Evolutionary conservation across 2,888 invertebrate species (phyloP), one percentile per base, ranked within the genome.

Genomic region (Therioaphis trifolii): DNA sequence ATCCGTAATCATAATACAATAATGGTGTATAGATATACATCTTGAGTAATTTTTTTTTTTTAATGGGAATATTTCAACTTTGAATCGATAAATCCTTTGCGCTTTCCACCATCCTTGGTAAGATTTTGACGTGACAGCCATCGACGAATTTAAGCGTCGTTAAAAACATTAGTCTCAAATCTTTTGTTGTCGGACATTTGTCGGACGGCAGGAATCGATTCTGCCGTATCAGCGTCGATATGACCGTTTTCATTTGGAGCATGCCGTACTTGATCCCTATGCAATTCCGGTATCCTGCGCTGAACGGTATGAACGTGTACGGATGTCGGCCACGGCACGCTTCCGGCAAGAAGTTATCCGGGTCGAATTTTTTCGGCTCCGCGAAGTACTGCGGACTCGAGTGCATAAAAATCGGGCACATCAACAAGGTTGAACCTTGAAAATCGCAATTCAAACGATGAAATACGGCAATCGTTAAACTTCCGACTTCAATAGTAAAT

Each of bases 241-340:
- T 18, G 24, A 85, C 40, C 11, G 63, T 72, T 55, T 84, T 85
- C 77, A 77, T 66, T 18, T 75, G 77, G 3, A 84, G 9, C 85
- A 77, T 85, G 0, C 40, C 77, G 71, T 85, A 85, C 14, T 77
- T 82, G 27, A 71, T 40, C 15, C 85, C 85, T 0, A 85, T 72
- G 55, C 85, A 85, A 15, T 85, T 85, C 14, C 84, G 58, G 43
- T 24, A 24, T 27, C 90, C 90, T 4, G 89, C 89, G 85, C 89
- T 89, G 86, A 90, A 90, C 7, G 90, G 89, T 7, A 90, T 87
- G 85, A 88, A 90, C 7, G 89, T 87, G 85, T 87, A 90, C 27
- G 89, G 88, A 85, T 91, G 90, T 85, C 91, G 88, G 29, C 87
- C 86, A 21, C 71, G 76, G 9, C 84, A 84, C 85, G 88, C 88